Evolutionary conservation across 92 coral and sea anemone genomes (phyloP).

Genomic region (Phenganax subtilis): DNA sequence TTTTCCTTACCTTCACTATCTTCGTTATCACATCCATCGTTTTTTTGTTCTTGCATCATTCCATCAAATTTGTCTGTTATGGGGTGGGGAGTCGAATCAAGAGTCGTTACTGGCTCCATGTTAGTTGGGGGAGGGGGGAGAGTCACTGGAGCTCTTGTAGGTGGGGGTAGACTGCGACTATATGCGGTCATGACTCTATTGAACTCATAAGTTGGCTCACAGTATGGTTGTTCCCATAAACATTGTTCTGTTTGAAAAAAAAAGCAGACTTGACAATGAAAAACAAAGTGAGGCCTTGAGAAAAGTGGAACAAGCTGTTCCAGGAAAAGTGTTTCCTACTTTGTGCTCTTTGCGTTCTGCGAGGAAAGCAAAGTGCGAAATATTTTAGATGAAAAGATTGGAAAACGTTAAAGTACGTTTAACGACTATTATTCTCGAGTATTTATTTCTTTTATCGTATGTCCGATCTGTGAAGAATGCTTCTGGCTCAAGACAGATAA

Average conservation of each 20-base stretch:
- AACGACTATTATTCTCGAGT: no score
- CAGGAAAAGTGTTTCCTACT: neutral
- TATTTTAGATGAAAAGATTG: no score
- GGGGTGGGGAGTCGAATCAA: neutral
- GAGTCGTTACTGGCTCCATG: neutral
- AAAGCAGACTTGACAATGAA: neutral
- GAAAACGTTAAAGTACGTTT: no score
- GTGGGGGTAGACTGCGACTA: slow-evolving; percentile 27
- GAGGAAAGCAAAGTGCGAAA: neutral
- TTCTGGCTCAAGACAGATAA: no score
- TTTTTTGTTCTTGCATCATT: neutral
- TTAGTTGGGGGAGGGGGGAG: neutral
- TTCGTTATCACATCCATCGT: neutral
- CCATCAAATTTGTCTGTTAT: neutral
- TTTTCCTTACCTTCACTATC: neutral
- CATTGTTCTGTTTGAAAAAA: slow-evolving; percentile 25
- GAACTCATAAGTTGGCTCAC: slow-evolving; percentile 29
- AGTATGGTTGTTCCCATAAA: slow-evolving; percentile 31
- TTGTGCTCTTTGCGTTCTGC: neutral
- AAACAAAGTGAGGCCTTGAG: neutral
- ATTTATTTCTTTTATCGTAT: no score
- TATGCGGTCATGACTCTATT: slow-evolving; percentile 12
- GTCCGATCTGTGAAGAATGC: no score
- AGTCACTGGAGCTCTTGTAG: slow-evolving; percentile 11
- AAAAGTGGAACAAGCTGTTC: neutral